Evolutionary conservation across 2,113 vertebrate genomes (phyloP).

Genomic region (Hippocampus guttulatus): DNA sequence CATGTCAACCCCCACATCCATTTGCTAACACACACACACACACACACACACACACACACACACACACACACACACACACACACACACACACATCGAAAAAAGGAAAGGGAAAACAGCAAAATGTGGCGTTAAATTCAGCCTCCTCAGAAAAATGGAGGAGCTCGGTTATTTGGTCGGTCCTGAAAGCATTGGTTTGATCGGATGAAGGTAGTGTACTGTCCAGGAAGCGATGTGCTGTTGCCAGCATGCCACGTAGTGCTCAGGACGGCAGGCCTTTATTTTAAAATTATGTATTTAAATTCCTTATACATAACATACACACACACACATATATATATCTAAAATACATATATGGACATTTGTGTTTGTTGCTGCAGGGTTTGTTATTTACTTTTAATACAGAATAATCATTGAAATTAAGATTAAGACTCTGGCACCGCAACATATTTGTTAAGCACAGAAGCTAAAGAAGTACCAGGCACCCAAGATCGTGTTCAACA

Average conservation of each 20-base stretch:
- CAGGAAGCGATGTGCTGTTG: background rate
- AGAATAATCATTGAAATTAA: too few species aligned
- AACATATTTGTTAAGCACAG: too few species aligned
- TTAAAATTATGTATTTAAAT: background rate
- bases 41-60: conserved; percentile 18
- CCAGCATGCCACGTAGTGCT: background rate
- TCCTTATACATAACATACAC: background rate
- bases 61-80: background rate
- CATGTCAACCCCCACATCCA: conserved; percentile 66
- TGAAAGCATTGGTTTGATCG: background rate
- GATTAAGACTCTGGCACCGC: too few species aligned
- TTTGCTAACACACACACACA: conserved; percentile 24
- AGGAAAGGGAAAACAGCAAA: background rate
- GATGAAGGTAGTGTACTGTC: background rate
- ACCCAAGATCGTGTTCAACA: too few species aligned
- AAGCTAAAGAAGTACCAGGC: too few species aligned
- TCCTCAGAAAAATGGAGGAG: background rate
- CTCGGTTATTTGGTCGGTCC: background rate
- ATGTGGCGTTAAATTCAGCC: background rate
- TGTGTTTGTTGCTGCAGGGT: too few species aligned
- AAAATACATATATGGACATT: too few species aligned
- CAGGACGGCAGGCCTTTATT: background rate
- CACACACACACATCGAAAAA: conserved; percentile 16
- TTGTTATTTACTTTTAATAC: too few species aligned
- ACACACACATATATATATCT: too few species aligned